Conservation (phyloP, 2,113 vertebrate genomes). For the Chaetorhynchus papuensis region DNA sequence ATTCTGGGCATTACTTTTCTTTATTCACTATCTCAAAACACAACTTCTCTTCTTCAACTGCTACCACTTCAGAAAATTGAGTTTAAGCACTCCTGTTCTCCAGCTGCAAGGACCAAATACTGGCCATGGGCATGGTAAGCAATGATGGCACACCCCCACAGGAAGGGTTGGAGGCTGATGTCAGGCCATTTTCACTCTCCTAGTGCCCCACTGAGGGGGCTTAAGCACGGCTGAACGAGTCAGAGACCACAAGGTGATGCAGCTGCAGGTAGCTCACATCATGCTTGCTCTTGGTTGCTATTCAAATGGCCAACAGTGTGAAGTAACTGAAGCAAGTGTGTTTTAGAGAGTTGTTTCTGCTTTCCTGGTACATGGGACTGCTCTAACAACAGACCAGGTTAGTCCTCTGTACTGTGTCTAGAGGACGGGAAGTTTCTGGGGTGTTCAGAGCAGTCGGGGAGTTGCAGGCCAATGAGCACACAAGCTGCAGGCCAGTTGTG, state of each 20-base stretch:
- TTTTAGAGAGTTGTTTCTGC: not conserved
- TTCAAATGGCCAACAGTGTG: fast-evolving
- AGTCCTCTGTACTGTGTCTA: not conserved
- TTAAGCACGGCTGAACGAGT: not conserved
- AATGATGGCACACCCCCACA: not conserved
- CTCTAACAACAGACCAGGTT: not conserved
- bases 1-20: not conserved
- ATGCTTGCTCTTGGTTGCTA: not conserved
- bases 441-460: not conserved
- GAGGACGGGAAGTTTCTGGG: not conserved
- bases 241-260: not conserved
- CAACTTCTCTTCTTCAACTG: not conserved
- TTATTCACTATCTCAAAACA: not conserved
- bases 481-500: not conserved
- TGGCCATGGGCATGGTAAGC: fast-evolving
- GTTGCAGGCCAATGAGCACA: not conserved
- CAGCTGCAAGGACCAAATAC: not conserved
- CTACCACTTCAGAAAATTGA: not conserved
- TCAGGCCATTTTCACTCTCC: not conserved
- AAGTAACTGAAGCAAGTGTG: not conserved
- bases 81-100: not conserved
- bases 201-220: not conserved
- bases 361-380: not conserved
- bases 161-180: not conserved
- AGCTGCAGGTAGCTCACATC: not conserved